A percentile compares a stretch with the other conserved stretches of the same genome.
Conservation (phyloP, 37 sponge, comb jelly and placozoan genomes). For the Oopsacas minuta region DNA sequence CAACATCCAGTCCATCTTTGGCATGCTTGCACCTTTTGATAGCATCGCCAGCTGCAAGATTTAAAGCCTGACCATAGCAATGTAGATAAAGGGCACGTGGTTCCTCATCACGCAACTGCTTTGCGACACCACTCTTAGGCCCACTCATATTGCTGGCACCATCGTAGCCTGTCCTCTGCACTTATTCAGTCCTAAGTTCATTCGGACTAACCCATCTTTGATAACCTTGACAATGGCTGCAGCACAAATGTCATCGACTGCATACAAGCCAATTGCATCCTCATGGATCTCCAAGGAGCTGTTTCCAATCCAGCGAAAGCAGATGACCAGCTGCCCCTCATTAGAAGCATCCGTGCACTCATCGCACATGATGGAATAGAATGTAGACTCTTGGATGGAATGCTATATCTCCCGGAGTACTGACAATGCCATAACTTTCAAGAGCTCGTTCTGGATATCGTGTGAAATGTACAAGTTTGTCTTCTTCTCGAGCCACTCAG, state of each 20-base stretch:
- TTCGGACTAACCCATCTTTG: constrained; percentile 1
- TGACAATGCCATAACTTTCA: constrained; percentile 27
- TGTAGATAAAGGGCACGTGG: constrained; percentile 24
- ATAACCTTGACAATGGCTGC: constrained; percentile 17
- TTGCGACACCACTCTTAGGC: constrained; percentile 25
- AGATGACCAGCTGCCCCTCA: too few species aligned
- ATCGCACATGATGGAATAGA: constrained; percentile 26
- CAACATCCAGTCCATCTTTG: constrained; percentile 24
- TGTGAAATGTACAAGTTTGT: constrained; percentile 27
- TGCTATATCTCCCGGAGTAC: constrained; percentile 18
- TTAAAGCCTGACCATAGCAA: constrained; percentile 30
- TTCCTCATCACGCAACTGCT: constrained; percentile 23
- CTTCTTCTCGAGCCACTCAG: constrained; percentile 25
- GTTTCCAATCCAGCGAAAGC: constrained; percentile 23
- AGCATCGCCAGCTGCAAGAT: constrained; percentile 24
- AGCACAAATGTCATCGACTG: constrained; percentile 20
- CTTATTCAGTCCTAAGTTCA: constrained; percentile 14
- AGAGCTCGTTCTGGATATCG: constrained; percentile 27
- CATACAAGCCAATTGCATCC: constrained; percentile 18
- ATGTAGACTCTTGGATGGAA: not conserved
- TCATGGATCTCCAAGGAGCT: constrained; percentile 23
- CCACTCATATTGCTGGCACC: constrained; percentile 29
- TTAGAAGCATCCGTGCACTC: constrained; percentile 32
- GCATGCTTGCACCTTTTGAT: constrained; percentile 21
- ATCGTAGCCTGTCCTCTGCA: constrained; percentile 34